These are phyloP conservation scores for Drosophila rellima DNA, from an alignment of 2,888 invertebrate species.

Conservation along the genomic window DNA sequence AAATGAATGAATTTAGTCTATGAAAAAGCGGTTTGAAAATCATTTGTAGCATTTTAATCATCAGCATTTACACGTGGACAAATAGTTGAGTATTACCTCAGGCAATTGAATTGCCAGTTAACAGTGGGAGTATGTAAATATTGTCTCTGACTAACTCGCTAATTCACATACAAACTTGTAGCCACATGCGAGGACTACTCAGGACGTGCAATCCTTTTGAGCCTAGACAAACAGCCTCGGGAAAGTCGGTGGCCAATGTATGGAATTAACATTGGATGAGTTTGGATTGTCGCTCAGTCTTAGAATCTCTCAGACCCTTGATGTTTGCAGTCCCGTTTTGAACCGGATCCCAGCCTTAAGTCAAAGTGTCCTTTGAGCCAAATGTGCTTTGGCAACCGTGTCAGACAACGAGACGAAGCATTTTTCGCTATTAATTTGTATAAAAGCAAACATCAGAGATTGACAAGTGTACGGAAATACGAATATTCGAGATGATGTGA, in stretches of 20 bases:
- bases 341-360: conserved; percentile 1
- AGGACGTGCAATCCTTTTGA: conserved; percentile 48
- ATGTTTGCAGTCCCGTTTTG: conserved; percentile 38
- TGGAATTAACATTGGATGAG: conserved; percentile 43
- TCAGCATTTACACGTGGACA: not conserved
- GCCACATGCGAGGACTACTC: conserved; percentile 10
- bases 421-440: conserved; percentile 71
- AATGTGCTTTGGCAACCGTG: conserved; percentile 40
- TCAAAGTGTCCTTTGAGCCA: conserved; percentile 45
- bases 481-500: conserved; percentile 43
- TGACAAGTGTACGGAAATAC: conserved; percentile 46
- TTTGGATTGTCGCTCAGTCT: conserved; percentile 24
- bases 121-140: conserved; percentile 19
- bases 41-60: no score
- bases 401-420: conserved; percentile 27
- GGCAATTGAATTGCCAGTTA: not conserved
- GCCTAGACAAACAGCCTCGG: conserved; percentile 53
- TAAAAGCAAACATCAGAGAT: conserved; percentile 68
- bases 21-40: no score
- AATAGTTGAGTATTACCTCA: not conserved
- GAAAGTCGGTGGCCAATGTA: conserved; percentile 39
- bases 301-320: not conserved
- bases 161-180: conserved; percentile 21
- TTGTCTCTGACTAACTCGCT: conserved; percentile 30
- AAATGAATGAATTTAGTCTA: no score